These are phyloP conservation scores for Carettochelys insculpta DNA, from an alignment of 2,113 vertebrate species.

Conservation along the genomic window DNA sequence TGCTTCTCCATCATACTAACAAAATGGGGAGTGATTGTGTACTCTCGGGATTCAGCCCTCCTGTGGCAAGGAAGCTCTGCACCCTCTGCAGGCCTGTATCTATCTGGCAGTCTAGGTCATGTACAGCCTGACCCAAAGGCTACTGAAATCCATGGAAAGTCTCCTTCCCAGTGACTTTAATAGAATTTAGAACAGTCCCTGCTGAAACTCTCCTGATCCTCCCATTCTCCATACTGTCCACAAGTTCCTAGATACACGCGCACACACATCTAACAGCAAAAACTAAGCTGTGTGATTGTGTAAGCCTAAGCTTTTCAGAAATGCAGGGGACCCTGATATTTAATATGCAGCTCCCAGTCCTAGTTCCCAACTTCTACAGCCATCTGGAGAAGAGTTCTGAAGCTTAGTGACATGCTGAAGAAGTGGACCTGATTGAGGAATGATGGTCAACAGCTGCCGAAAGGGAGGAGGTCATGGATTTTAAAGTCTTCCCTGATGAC, in stretches of 20 bases:
- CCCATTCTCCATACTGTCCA: neutral
- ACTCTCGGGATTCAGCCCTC: neutral
- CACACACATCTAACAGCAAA: neutral
- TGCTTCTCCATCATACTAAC: neutral
- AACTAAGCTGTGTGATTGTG: neutral
- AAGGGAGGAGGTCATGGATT: neutral
- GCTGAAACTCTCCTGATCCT: neutral
- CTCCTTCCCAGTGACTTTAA: neutral
- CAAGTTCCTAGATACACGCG: neutral
- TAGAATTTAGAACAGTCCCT: neutral
- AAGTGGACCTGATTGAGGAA: conserved; percentile 36
- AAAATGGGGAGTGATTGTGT: neutral
- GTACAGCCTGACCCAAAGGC: neutral
- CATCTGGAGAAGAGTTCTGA: conserved; percentile 54
- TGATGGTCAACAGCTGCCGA: conserved; percentile 43
- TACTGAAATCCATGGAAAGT: neutral
- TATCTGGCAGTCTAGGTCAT: neutral
- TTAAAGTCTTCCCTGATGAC: neutral
- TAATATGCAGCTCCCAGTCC: neutral
- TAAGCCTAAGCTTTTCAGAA: neutral
- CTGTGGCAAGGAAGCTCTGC: neutral
- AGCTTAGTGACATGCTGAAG: conserved; percentile 37
- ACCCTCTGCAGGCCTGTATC: neutral
- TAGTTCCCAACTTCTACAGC: neutral
- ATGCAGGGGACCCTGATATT: neutral